Conservation (phyloP, 2,113 vertebrate genomes). For the Chaetorhynchus papuensis region DNA sequence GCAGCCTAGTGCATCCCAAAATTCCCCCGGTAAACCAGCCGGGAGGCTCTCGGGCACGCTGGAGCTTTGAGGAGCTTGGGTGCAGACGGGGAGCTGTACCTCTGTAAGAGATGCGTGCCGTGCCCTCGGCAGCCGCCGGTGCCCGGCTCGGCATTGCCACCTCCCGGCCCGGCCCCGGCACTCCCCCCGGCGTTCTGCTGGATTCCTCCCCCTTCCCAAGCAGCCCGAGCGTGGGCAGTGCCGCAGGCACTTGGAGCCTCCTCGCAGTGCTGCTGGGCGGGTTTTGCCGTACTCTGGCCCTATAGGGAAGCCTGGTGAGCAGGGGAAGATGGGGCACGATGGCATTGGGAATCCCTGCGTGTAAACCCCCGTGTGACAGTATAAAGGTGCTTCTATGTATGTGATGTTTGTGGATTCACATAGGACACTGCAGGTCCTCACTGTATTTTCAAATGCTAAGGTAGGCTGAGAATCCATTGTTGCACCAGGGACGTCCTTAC, state of each 20-base stretch:
- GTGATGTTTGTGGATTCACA: background rate
- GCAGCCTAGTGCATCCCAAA: background rate
- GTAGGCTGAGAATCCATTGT: fast-evolving
- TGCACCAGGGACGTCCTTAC: fast-evolving
- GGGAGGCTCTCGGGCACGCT: fast-evolving
- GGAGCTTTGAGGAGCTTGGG: background rate
- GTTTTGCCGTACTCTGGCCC: background rate
- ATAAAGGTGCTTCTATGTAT: fast-evolving
- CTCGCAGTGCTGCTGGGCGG: fast-evolving
- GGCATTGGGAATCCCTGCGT: background rate
- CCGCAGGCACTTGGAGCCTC: fast-evolving
- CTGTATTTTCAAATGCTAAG: background rate
- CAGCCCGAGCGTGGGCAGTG: background rate
- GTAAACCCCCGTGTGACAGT: fast-evolving
- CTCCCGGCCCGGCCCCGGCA: constrained; percentile 33
- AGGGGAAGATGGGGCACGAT: no score
- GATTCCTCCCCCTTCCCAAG: fast-evolving
- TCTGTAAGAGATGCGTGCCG: fast-evolving
- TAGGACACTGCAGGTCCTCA: background rate
- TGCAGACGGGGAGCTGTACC: fast-evolving
- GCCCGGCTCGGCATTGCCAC: constrained; percentile 48
- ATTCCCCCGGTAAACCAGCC: background rate
- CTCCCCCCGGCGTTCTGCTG: background rate
- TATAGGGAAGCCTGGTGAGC: background rate
- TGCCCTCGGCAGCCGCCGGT: background rate